Evolutionary conservation across 2,888 invertebrate species (phyloP).

Genomic region (Mythimna ferrago): DNA sequence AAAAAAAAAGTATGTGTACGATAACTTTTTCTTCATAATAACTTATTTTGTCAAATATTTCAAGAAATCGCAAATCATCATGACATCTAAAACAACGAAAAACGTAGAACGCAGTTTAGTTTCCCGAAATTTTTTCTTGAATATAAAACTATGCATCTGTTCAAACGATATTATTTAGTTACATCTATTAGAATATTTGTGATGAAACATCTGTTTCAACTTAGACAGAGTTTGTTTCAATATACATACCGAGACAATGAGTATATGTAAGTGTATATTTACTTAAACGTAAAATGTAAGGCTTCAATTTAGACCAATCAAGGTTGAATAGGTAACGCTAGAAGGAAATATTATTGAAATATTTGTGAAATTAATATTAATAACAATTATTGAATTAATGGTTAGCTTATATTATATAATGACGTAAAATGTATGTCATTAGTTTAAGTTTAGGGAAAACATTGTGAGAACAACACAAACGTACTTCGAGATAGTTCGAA

Average conservation of each 20-base stretch:
- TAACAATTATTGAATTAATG: too few relatives aligned
- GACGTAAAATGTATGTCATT: not conserved
- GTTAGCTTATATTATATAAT: not conserved
- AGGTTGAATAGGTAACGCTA: slow-evolving; percentile 43
- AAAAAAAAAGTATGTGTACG: too few relatives aligned
- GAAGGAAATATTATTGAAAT: slow-evolving; percentile 9
- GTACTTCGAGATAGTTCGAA: too few relatives aligned
- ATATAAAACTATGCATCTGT: slow-evolving; percentile 34
- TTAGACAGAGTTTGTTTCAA: slow-evolving; percentile 60
- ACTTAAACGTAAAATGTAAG: slow-evolving; percentile 34
- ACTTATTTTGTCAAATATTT: too few relatives aligned
- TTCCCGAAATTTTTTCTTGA: slow-evolving; percentile 22
- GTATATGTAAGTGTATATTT: slow-evolving; percentile 38
- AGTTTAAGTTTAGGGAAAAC: too few relatives aligned
- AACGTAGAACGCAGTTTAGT: slow-evolving; percentile 33
- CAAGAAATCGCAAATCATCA: slow-evolving; percentile 13
- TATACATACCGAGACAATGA: slow-evolving; percentile 32
- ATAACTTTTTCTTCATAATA: too few relatives aligned
- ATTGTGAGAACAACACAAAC: too few relatives aligned
- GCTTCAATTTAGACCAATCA: slow-evolving; percentile 54
- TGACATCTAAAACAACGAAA: slow-evolving; percentile 12
- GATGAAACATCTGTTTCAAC: slow-evolving; percentile 66
- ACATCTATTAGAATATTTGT: slow-evolving; percentile 65
- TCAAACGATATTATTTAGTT: slow-evolving; percentile 58
- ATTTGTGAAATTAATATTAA: not conserved